phyloP scores from a whole-genome alignment of 2,797 vertebrate species.

The Acipenser oxyrinchus region DNA sequence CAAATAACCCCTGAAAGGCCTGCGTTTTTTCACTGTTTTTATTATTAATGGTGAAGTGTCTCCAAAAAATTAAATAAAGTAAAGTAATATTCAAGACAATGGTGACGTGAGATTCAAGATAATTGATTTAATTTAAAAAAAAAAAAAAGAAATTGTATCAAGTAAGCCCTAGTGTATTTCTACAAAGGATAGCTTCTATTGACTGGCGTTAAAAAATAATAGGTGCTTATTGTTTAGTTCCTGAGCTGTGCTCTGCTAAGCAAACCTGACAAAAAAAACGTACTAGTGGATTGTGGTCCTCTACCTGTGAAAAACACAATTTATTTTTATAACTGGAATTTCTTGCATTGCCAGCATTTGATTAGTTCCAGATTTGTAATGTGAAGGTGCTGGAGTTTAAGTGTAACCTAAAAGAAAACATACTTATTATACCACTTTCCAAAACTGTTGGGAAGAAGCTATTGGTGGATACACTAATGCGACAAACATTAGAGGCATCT shows the following conservation, averaged over 20 bases:
- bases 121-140: no score
- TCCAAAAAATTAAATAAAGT: no score
- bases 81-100: no score
- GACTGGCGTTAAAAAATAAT: not conserved
- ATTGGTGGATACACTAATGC: no score
- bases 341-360: slow-evolving; percentile 1
- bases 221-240: not conserved
- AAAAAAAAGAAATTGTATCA: no score
- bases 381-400: not conserved
- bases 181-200: not conserved
- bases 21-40: no score
- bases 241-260: not conserved
- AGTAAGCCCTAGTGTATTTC: not conserved
- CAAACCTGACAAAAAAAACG: not conserved
- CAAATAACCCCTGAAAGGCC: no score
- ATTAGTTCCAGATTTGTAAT: not conserved
- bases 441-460: no score
- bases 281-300: not conserved
- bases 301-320: not conserved
- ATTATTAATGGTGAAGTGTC: no score
- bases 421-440: no score
- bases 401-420: not conserved
- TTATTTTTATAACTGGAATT: not conserved
- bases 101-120: no score
- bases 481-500: no score